phyloP scores from a whole-genome alignment of 2,888 invertebrate genomes.

The Macropis europaea region DNA sequence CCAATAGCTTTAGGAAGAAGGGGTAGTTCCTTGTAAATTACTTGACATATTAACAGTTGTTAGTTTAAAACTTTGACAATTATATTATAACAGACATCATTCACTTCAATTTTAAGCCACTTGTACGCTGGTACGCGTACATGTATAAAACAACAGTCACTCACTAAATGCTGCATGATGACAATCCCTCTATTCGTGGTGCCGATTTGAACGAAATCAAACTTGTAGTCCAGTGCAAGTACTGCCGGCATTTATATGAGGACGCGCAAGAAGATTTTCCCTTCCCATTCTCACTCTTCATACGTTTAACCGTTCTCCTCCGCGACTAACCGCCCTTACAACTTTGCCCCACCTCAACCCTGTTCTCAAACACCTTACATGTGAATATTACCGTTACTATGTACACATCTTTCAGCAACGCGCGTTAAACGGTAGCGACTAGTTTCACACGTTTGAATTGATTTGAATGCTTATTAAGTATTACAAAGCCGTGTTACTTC shows the following conservation, averaged over 20 bases:
- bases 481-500: too few species aligned
- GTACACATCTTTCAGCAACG: not conserved
- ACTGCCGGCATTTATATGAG: conserved; percentile 76
- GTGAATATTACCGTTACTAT: conserved; percentile 7
- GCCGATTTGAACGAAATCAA: conserved; percentile 73
- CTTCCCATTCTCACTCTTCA: conserved; percentile 70
- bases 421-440: conserved; percentile 9
- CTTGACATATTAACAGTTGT: too few species aligned
- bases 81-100: not conserved
- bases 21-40: too few species aligned
- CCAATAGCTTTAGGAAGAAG: too few species aligned
- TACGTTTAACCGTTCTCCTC: conserved; percentile 61
- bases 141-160: conserved; percentile 58
- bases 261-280: conserved; percentile 72
- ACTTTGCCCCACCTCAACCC: conserved; percentile 48
- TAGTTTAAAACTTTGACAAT: too few species aligned
- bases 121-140: not conserved
- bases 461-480: not conserved
- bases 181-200: conserved; percentile 52
- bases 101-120: conserved; percentile 14
- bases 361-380: conserved; percentile 16
- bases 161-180: conserved; percentile 76
- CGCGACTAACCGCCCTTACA: conserved; percentile 54
- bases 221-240: conserved; percentile 71
- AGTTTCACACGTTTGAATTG: not conserved